phyloP scores from a whole-genome alignment of 2,113 vertebrate species.

The Gavialis gangeticus region DNA sequence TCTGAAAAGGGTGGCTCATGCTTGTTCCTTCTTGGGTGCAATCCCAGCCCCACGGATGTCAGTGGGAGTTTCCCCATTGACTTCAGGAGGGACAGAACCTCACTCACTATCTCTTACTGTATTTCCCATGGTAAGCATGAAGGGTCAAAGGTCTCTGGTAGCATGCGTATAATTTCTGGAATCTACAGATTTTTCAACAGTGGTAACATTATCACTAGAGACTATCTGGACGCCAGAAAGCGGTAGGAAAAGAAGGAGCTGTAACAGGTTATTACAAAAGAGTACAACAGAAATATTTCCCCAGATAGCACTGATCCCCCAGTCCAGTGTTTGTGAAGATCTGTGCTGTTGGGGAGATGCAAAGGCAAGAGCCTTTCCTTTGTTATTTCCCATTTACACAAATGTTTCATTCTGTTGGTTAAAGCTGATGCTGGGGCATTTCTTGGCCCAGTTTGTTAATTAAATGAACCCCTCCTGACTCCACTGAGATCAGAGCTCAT shows the following conservation, averaged over 20 bases:
- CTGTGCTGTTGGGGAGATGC: neutral
- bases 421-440: slow-evolving; percentile 4
- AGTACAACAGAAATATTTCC: neutral
- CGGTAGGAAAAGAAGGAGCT: neutral
- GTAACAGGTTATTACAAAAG: neutral
- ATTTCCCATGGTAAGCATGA: neutral
- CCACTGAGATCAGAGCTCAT: neutral
- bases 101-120: neutral
- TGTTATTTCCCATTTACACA: slow-evolving; percentile 40
- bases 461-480: slow-evolving; percentile 30
- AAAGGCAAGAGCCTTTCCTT: neutral
- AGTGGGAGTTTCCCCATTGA: neutral
- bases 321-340: neutral
- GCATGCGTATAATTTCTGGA: accelerated
- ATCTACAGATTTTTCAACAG: neutral
- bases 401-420: slow-evolving; percentile 57
- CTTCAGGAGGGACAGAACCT: neutral
- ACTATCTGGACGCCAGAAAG: neutral
- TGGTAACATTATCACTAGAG: neutral
- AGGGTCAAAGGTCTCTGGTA: neutral
- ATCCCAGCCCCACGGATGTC: neutral
- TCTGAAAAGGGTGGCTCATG: neutral
- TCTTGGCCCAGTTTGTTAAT: slow-evolving; percentile 33
- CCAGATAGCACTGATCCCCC: neutral
- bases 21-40: neutral